Evolutionary conservation across 2,888 invertebrate genomes (phyloP).

Genomic region (Auanema freiburgensis): DNA sequence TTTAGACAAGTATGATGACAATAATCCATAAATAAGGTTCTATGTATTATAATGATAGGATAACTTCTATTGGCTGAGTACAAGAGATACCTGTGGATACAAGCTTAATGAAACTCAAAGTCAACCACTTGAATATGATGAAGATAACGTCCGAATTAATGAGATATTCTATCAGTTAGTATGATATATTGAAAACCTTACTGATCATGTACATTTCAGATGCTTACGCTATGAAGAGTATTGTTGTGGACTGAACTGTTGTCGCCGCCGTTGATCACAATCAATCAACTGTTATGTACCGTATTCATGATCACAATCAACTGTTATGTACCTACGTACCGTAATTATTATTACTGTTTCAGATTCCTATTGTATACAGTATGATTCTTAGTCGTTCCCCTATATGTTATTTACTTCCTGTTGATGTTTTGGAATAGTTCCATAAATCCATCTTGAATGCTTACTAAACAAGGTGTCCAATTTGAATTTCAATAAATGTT

Average conservation of each 20-base stretch:
- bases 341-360: too few species aligned
- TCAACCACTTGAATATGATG: slow-evolving; percentile 49
- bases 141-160: slow-evolving; percentile 51
- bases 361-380: too few species aligned
- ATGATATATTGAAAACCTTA: slow-evolving; percentile 14
- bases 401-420: too few species aligned
- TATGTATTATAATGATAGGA: slow-evolving; percentile 42
- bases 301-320: too few species aligned
- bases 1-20: slow-evolving; percentile 49
- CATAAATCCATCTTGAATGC: too few species aligned
- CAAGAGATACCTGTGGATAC: slow-evolving; percentile 60
- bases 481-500: too few species aligned
- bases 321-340: too few species aligned
- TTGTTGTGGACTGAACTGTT: slow-evolving; percentile 62
- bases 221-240: slow-evolving; percentile 60
- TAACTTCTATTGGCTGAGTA: slow-evolving; percentile 58
- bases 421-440: too few species aligned
- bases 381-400: too few species aligned
- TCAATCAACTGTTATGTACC: too few species aligned
- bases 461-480: too few species aligned
- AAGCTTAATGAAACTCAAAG: slow-evolving; percentile 56
- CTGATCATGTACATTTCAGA: slow-evolving; percentile 34
- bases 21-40: too few species aligned
- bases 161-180: slow-evolving; percentile 61
- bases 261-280: slow-evolving; percentile 19